Conservation (phyloP, 1,140 invertebrate species). For the Platyscapa corneri region DNA sequence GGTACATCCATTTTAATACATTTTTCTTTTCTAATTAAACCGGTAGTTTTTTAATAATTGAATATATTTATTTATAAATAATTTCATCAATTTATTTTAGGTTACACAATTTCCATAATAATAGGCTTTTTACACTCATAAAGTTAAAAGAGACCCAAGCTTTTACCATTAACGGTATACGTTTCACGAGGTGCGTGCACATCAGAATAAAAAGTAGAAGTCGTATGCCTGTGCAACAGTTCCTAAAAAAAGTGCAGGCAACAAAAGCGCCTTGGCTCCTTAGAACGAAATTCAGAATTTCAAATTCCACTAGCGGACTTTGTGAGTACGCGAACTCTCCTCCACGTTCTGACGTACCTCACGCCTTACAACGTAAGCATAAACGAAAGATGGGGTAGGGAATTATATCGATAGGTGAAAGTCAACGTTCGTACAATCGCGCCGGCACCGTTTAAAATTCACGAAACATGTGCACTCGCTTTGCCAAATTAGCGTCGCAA, state of each 20-base stretch:
- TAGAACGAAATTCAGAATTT: background rate
- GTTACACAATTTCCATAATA: background rate
- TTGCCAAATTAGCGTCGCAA: background rate
- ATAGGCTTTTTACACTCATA: background rate
- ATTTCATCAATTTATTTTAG: background rate
- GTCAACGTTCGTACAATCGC: background rate
- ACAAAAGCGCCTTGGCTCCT: background rate
- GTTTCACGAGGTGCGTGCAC: background rate
- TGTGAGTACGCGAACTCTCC: background rate
- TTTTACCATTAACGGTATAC: conserved; percentile 12
- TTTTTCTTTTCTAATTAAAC: too few species aligned
- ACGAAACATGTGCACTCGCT: background rate
- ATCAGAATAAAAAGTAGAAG: background rate
- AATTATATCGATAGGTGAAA: conserved; percentile 4
- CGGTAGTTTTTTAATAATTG: too few species aligned
- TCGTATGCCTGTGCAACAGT: background rate
- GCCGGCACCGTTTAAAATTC: conserved; percentile 2
- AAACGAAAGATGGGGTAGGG: background rate
- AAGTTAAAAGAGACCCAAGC: background rate
- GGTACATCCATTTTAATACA: too few species aligned
- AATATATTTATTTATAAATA: background rate
- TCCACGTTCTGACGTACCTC: background rate
- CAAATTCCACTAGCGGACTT: background rate
- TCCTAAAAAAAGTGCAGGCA: background rate
- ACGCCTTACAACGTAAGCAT: background rate